Conservation (phyloP, 2,113 vertebrate species). For the Pedionomus torquatus region DNA sequence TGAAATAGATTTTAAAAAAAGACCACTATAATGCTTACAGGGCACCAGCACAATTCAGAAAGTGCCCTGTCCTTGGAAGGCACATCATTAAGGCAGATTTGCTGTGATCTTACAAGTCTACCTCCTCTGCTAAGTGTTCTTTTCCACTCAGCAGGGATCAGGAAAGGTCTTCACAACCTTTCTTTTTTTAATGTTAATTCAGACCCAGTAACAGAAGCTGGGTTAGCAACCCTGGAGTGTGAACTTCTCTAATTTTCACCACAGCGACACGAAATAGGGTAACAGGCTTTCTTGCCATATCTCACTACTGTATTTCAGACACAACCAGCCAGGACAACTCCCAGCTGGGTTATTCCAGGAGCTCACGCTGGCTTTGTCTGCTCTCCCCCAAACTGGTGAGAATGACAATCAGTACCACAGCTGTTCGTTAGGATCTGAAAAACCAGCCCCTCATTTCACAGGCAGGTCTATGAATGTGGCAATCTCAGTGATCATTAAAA, state of each 20-base stretch:
- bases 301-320: not conserved
- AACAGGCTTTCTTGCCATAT: not conserved
- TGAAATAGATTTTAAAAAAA: not conserved
- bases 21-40: not conserved
- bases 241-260: not conserved
- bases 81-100: not conserved
- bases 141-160: conserved; percentile 30
- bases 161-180: not conserved
- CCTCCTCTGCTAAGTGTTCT: not conserved
- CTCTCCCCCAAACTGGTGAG: not conserved
- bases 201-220: not conserved
- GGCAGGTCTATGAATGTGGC: not conserved
- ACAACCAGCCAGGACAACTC: not conserved
- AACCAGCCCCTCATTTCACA: not conserved
- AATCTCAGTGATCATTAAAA: conserved; percentile 1
- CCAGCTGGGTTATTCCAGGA: not conserved
- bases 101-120: not conserved
- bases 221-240: not conserved
- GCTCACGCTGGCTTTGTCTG: not conserved
- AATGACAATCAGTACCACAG: not conserved
- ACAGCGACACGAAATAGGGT: not conserved
- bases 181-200: not conserved
- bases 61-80: not conserved
- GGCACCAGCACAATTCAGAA: not conserved
- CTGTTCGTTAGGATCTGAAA: not conserved